Base-by-base conservation (phyloP, 2,888 invertebrate genomes). In the Orgyia antiqua region DNA sequence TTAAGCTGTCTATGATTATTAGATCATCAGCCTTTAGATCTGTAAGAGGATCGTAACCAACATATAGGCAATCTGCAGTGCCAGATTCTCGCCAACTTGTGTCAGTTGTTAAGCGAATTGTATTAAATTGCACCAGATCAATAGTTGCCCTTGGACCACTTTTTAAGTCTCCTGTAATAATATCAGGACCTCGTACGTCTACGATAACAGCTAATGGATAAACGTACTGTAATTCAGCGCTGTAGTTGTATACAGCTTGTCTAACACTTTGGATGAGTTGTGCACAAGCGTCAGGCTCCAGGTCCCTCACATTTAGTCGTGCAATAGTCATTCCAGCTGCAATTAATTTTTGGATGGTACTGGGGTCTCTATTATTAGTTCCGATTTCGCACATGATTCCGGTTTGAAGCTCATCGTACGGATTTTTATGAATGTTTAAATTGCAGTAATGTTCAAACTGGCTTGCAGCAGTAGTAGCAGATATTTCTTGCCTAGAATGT, bases 41-140 rank as follows among this genome's bases (percentile, higher is more conserved):
- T 7, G 77, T 76, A 9, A 89, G 61, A 37, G 86, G 74, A 45
- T 88, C 82, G 52, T 88, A 89, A 25, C 84, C 84, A 13, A 89
- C 67, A 51, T 76, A 89, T 13, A 90, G 73, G 59, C 88, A 88
- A 34, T 88, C 87, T 23, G 74, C 58, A 5, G 83, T 88, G 1
- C 89, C 89, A 45, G 83, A 72, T 47, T 89, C 87, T 34, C 84
- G 76, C 76, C 88, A 89, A 27, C 69, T 74, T 3, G 72, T 45
- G 52, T 89, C 88, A 1, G 80, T 86, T 7, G 89, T 89, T 24
- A 90, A 42, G 39, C 82, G 69, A 6, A 88, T 75, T 9, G 62
- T 64, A 29, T 76, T 64, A 23, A 72, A 68, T 55, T 75, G 56
- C 4, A 64, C 28, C 13, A 87, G 56, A 46, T 82, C 77, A 33